Evolutionary conservation across 2,797 vertebrate species (phyloP).

Genomic region (Pseudochirops cupreus): DNA sequence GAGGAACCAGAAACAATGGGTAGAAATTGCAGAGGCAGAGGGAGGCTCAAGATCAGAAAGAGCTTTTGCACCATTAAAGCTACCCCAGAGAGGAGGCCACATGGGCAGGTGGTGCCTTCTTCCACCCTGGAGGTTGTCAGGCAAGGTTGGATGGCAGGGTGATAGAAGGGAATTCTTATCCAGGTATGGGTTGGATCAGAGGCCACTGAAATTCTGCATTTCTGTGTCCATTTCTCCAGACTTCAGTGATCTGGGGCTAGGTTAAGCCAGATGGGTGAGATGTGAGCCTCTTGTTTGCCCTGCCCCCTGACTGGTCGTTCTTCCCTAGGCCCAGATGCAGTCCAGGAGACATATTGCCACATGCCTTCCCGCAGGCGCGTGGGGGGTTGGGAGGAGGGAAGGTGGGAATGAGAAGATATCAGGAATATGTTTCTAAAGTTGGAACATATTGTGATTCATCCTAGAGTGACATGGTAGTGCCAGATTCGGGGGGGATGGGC

Average conservation of each 20-base stretch:
- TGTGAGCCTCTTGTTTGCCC: background rate
- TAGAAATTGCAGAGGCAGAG: background rate
- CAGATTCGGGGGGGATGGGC: background rate
- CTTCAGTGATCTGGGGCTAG: background rate
- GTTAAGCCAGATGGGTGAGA: background rate
- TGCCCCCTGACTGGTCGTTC: background rate
- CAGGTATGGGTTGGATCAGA: background rate
- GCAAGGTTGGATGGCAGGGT: background rate
- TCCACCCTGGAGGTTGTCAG: background rate
- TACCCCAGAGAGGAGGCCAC: background rate
- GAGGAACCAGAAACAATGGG: background rate
- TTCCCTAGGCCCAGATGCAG: background rate
- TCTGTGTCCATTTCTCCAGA: background rate
- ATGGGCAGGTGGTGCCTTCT: background rate
- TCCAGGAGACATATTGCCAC: background rate
- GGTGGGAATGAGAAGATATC: background rate
- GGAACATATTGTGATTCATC: constrained; percentile 1
- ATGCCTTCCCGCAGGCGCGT: background rate
- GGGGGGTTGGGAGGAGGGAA: background rate
- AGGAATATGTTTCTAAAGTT: background rate
- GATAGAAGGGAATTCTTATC: background rate
- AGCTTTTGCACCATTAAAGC: background rate
- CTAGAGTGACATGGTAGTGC: background rate
- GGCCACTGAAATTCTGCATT: background rate
- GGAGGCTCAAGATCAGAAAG: background rate